Conservation (phyloP, 2,797 vertebrate genomes). For the Tolypeutes matacus region DNA sequence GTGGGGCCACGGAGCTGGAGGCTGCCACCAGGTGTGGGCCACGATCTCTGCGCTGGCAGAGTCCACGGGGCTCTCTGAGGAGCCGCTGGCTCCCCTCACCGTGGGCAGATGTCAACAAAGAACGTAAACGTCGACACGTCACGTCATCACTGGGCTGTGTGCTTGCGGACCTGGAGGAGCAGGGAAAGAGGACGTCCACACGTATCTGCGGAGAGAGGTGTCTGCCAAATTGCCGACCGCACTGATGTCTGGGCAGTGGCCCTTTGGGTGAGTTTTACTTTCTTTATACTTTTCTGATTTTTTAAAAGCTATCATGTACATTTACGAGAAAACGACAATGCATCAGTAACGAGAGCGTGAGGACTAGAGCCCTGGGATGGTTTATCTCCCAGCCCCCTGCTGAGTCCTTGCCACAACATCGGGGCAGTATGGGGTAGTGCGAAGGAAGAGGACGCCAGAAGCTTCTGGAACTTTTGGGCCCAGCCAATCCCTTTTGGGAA, state of each 20-base stretch:
- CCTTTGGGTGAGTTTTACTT: neutral
- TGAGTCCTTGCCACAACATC: rapidly evolving
- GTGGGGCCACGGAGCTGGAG: neutral
- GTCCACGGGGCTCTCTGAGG: rapidly evolving
- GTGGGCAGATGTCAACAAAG: rapidly evolving
- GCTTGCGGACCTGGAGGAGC: rapidly evolving
- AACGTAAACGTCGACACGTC: rapidly evolving
- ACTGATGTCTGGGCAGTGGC: rapidly evolving
- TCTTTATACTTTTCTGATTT: neutral
- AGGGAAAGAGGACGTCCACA: rapidly evolving
- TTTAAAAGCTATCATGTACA: neutral
- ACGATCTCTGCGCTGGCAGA: neutral
- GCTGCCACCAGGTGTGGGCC: too few species aligned
- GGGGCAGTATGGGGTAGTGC: rapidly evolving
- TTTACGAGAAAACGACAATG: neutral
- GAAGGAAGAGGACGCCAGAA: neutral
- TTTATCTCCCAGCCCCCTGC: rapidly evolving
- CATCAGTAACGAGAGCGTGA: rapidly evolving
- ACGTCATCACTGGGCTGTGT: rapidly evolving
- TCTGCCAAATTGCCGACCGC: rapidly evolving
- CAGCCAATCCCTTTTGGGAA: neutral
- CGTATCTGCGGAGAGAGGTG: too few species aligned
- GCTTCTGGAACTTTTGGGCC: rapidly evolving
- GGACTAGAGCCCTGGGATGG: rapidly evolving
- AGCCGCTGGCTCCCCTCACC: rapidly evolving